Conservation (phyloP, 2,797 vertebrate species). For the Sebastes nivosus region DNA sequence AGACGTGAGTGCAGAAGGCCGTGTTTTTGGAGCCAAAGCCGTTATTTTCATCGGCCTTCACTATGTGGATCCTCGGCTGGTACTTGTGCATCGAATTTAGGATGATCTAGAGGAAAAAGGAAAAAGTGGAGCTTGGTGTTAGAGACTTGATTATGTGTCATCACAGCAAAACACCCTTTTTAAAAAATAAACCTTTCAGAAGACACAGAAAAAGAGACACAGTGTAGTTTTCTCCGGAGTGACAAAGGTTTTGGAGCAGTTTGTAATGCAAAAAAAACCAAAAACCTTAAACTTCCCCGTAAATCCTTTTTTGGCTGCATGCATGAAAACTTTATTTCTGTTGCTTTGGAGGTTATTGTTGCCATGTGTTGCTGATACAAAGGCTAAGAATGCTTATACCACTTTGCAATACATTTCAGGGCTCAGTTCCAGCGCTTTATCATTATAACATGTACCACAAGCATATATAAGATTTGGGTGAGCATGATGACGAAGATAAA, state of each 20-base stretch:
- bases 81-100: conserved; percentile 99
- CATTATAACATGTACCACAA: neutral
- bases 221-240: neutral
- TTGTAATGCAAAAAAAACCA: neutral
- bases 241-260: neutral
- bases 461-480: neutral
- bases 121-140: neutral
- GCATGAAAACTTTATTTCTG: neutral
- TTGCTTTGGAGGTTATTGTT: neutral
- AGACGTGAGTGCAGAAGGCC: conserved; percentile 97
- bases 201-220: neutral
- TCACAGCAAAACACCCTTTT: neutral
- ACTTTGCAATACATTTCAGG: neutral
- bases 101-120: conserved; percentile 87
- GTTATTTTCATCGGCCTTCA: conserved; percentile 98
- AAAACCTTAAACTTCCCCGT: neutral
- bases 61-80: conserved; percentile 97
- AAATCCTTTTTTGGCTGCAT: neutral
- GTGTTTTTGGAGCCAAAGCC: conserved; percentile 99
- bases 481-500: neutral
- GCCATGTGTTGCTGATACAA: neutral
- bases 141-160: neutral
- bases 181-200: neutral
- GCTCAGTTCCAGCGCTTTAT: neutral
- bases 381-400: neutral